These are phyloP conservation scores for Drosophila borborema DNA, from an alignment of 2,888 invertebrate genomes.

Conservation along the genomic window DNA sequence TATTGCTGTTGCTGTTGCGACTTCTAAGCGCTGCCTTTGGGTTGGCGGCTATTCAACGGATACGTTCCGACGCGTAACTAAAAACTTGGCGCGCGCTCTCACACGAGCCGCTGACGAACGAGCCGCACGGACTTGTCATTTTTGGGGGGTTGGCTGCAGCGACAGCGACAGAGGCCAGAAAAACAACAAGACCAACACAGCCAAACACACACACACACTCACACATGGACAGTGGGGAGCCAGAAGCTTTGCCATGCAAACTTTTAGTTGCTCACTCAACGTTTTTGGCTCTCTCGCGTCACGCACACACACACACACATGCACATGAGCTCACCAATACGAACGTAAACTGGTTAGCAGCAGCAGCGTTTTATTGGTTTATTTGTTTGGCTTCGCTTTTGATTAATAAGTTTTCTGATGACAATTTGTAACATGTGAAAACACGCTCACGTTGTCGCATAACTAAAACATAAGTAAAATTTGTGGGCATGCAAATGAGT, in stretches of 20 bases:
- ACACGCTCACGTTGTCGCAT: constrained; percentile 12
- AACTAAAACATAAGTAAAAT: constrained; percentile 47
- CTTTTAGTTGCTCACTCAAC: constrained; percentile 49
- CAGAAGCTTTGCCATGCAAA: constrained; percentile 42
- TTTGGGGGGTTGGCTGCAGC: constrained; percentile 62
- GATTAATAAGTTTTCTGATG: constrained; percentile 52
- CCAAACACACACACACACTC: constrained; percentile 1
- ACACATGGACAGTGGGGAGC: constrained; percentile 21
- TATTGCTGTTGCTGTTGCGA: constrained; percentile 54
- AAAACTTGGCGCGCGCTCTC: constrained; percentile 81
- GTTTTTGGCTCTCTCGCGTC: constrained; percentile 38
- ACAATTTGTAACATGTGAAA: constrained; percentile 57
- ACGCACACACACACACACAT: constrained; percentile 7
- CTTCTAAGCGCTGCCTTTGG: constrained; percentile 70
- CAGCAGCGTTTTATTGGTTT: constrained; percentile 61
- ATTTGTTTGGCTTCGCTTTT: constrained; percentile 46
- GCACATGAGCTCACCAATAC: constrained; percentile 12
- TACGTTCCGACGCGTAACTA: constrained; percentile 80
- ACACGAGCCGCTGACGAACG: constrained; percentile 74
- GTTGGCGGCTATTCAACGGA: constrained; percentile 74
- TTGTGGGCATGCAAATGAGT: constrained; percentile 45
- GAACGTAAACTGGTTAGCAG: constrained; percentile 30
- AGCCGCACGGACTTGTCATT: constrained; percentile 60
- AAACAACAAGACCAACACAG: constrained; percentile 21
- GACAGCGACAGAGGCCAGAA: constrained; percentile 38